These are phyloP conservation scores for Rhea pennata DNA, from an alignment of 2,113 vertebrate genomes.

Conservation along the genomic window DNA sequence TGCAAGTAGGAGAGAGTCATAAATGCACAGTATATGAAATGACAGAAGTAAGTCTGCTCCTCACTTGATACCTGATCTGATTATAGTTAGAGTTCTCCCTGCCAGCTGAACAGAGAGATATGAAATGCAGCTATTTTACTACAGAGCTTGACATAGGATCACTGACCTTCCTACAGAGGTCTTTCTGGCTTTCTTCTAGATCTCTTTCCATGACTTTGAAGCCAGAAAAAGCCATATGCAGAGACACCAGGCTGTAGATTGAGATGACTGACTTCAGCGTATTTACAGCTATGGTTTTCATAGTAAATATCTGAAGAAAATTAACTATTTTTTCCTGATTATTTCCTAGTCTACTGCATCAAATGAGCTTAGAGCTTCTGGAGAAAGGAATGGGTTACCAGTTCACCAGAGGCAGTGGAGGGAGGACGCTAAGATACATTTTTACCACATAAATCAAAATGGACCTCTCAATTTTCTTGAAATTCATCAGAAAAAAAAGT, in stretches of 20 bases:
- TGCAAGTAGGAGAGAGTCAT: neutral
- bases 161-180: fast-evolving
- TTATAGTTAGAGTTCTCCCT: neutral
- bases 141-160: neutral
- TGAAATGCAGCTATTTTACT: neutral
- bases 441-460: conserved; percentile 1
- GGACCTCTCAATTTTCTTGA: conserved; percentile 32
- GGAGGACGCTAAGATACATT: neutral
- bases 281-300: neutral
- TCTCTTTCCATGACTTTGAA: neutral
- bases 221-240: fast-evolving
- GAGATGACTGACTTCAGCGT: neutral
- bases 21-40: neutral
- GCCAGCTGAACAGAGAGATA: neutral
- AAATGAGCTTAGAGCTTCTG: neutral
- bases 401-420: neutral
- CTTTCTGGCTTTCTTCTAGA: neutral
- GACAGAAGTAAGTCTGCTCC: neutral
- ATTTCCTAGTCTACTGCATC: neutral
- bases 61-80: neutral
- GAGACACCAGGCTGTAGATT: neutral
- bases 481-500: neutral
- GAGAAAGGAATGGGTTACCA: neutral
- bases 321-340: neutral
- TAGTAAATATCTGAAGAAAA: neutral